A percentile compares a stretch with the other conserved stretches of the same genome.
Conservation (phyloP, 2,888 invertebrate species). For the Eupithecia inturbata region DNA sequence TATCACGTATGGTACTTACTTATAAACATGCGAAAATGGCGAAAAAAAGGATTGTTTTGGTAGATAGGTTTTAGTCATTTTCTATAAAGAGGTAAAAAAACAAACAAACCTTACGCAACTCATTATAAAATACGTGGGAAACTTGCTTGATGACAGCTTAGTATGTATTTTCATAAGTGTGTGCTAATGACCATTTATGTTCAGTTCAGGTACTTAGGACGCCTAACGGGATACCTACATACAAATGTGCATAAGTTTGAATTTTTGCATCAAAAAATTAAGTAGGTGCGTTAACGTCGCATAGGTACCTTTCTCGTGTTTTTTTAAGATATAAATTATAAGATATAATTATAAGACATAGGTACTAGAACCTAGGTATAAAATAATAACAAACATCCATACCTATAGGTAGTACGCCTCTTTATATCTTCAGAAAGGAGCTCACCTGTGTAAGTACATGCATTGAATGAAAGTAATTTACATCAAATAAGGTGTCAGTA, state of each 20-base stretch:
- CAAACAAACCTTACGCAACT: neutral
- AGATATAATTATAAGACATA: too few species aligned
- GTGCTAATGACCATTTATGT: neutral
- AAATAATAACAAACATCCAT: neutral
- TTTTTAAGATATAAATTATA: neutral
- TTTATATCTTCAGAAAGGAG: slow-evolving; percentile 2
- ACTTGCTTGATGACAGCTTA: slow-evolving; percentile 12
- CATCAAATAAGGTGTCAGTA: slow-evolving; percentile 42
- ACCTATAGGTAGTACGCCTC: neutral
- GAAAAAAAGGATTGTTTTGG: neutral
- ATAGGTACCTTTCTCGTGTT: neutral
- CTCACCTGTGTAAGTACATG: neutral
- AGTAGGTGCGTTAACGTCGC: neutral
- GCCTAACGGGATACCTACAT: neutral
- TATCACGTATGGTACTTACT: neutral
- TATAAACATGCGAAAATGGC: neutral
- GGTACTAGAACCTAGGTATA: neutral
- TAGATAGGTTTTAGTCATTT: neutral
- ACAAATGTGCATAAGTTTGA: neutral
- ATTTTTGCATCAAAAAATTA: neutral
- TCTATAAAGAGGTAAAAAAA: neutral
- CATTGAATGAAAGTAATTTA: slow-evolving; percentile 30
- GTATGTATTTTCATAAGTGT: slow-evolving; percentile 2
- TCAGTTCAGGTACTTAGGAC: neutral
- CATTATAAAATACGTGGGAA: slow-evolving; percentile 22